Base-by-base conservation (phyloP, 2,113 vertebrate genomes). In the Xiphophorus maculatus region DNA sequence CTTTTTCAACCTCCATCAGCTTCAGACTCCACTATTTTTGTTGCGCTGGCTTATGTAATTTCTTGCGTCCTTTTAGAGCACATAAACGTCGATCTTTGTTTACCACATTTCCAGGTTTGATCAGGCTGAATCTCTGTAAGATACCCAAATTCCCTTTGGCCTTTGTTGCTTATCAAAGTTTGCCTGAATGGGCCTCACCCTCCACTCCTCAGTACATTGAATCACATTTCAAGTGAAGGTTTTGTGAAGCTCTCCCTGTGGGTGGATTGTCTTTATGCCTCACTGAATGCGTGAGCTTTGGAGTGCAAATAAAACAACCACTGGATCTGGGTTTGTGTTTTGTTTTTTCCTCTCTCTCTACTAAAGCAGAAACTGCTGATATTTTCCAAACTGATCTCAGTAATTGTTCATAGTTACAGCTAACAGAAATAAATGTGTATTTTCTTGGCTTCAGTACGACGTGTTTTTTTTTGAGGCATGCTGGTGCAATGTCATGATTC, bases 151-250 rank as follows among this genome's bases (percentile, higher is more conserved):
- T 66, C 58, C 72, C 69, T 66, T 13, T 66, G 30, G 25, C 82
- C 77, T 88, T 90, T 88, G 86, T 87, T 74, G 73, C 79, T 84
- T 28, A 74, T 79, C 74, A 90, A 91, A 83, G 82, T 90, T 87
- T 81, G 78, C 65, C 82, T 83, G 77, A 90, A 83, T 69, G 82
- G 69, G 83, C 88, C 84, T 91, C 87, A 77, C 88, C 90, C 90
- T 91, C 81, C 77, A 71, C 72, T 83, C 78, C 69, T 70, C 51
- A 85, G 60, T 61, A 54, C 82, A 81, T 51, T 75, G 90, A 87
- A 86, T 92, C 90, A 89, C 84, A 86, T 94, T 92, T 92, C 90
- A 89, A 80, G 78, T 66, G 79, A 83, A 72, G 77, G 74, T 91
- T 94, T 89, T 89, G 77, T 91, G 62, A 84, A 84, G 79, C 68